Base-by-base conservation (phyloP, 2,113 vertebrate genomes). In the Eublepharis macularius region DNA sequence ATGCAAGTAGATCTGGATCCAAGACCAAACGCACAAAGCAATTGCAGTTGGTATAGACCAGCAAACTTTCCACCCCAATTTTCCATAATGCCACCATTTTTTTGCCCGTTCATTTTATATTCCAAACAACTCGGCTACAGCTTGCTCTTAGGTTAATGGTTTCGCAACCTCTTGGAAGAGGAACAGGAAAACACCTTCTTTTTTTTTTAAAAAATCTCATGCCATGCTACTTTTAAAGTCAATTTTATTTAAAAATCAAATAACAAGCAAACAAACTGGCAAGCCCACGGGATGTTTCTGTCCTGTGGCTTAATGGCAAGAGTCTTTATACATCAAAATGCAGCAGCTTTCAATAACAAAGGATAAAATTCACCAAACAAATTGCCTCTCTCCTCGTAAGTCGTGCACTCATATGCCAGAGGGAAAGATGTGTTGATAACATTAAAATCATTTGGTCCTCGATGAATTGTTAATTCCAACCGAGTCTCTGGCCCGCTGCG, bases 281-380 rank as follows among this genome's bases (percentile, higher is more conserved):
- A 87, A 92, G 91, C 92, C 95, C 90, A 66, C 92, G 68, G 95
- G 95, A 96, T 86, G 81, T 92, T 93, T 91, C 94, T 91, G 92
- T 93, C 96, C 95, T 2, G 94, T 86, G 94, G 96, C 95, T 92
- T 95, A 96, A 96, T 95, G 83, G 94, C 94, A 88, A 92, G 85
- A 92, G 94, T 94, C 95, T 96, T 96, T 95, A 95, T 95, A 93
- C 95, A 95, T 96, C 95, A 93, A 92, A 95, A 96, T 90, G 94
- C 95, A 93, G 88, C 94, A 93, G 95, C 94, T 96, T 94, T 95
- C 93, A 94, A 94, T 95, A 95, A 96, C 96, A 97, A 97, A 96
- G 93, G 95, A 77, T 41, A 93, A 96, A 96, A 96, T 96, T 95
- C 96, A 92, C 39, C 94, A 90, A 96, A 94, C 94, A 96, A 95